Evolutionary conservation across 92 coral and sea anemone species (phyloP), one percentile per base, ranked within the genome.

Genomic region (Hydrozoanthus gracilis): DNA sequence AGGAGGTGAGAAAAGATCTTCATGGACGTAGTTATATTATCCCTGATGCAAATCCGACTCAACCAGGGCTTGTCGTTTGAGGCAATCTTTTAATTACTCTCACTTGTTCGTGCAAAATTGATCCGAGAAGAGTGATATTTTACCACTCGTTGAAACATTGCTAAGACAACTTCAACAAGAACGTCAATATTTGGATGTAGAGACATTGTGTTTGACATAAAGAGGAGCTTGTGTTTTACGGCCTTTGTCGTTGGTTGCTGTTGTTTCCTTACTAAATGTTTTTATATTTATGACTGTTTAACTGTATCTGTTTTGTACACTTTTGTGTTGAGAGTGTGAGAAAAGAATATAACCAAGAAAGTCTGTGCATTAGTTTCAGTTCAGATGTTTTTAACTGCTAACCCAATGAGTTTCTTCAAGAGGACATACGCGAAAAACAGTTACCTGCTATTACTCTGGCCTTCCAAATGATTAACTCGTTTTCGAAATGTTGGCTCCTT

Each of bases 1-100:
- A 94, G 67, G 98, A 94, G 92, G 98, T 92, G 44, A 14, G 91
- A 16, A 49, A 56, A 46, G 77, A 14, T 46, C 12, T 6, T 49
- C 11, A 27, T 27, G 39, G 39, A 27, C 39, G 39, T 27, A 27
- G 39, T 27, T 27, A 27, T 27, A 27, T 27, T 27, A 27, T 27
- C 39, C 39, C 0, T 2, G 39, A 2, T 27, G 39, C 2, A 27
- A 27, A 27, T 27, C 39, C 2, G 2, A 27, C 39, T 27, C 39
- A 27, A 27, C 39, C 39, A 27, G 39, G 2, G 39, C 39, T 27
- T 27, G 39, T 27, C 39, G 1, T 27, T 27, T 27, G 39, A 27
- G 39, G 39, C 39, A 27, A 2, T 27, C 39, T 0, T 27, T 27
- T 2, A 27, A 27, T 0, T 27, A 27, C 39, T 27, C 39, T 27